Evolutionary conservation across 2,113 vertebrate species (phyloP).

Genomic region (Gambusia holbrooki): DNA sequence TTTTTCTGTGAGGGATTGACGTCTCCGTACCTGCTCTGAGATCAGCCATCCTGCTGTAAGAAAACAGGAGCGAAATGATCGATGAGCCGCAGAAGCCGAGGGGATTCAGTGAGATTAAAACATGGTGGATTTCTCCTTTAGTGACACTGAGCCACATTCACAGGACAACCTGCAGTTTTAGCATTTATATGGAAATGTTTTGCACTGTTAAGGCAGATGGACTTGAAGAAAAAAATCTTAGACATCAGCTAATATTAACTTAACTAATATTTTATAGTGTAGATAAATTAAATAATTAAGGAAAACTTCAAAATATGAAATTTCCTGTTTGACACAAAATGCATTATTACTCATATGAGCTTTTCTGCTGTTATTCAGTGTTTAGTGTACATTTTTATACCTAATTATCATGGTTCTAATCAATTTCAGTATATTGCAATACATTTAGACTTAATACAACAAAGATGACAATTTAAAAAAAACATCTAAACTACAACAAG

Average conservation of each 20-base stretch:
- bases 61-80: neutral
- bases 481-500: neutral
- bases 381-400: no score
- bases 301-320: neutral
- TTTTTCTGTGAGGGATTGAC: slow-evolving; percentile 82
- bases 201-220: neutral
- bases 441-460: neutral
- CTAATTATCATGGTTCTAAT: no score
- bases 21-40: slow-evolving; percentile 36
- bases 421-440: no score
- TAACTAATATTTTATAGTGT: neutral
- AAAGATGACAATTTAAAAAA: neutral
- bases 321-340: neutral
- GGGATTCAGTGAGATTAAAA: neutral
- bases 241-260: neutral
- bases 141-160: neutral
- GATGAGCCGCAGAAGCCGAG: slow-evolving; percentile 3
- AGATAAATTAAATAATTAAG: neutral
- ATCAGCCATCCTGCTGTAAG: neutral
- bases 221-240: no score
- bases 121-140: neutral
- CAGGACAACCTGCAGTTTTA: neutral
- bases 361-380: neutral
- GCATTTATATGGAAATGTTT: neutral
- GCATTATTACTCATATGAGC: no score